These are phyloP conservation scores for Nothobranchius kuhntae DNA, from an alignment of 2,113 vertebrate genomes.

Conservation along the genomic window DNA sequence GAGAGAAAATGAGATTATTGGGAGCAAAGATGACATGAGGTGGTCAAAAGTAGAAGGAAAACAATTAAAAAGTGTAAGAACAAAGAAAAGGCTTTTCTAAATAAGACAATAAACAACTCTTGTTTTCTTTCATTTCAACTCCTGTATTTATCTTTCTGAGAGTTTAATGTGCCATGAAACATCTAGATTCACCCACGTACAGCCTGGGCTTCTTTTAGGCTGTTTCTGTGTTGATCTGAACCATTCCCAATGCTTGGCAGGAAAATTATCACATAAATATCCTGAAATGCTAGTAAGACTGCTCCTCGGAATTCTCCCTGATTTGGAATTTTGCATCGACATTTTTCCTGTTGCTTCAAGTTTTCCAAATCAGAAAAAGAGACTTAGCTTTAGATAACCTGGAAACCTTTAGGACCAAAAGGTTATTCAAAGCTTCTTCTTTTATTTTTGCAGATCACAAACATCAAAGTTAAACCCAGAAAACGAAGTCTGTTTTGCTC, in stretches of 20 bases:
- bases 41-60: no score
- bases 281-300: constrained; percentile 2
- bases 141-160: not conserved
- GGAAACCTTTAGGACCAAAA: constrained; percentile 9
- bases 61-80: no score
- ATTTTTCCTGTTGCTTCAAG: not conserved
- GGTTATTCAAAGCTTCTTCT: constrained; percentile 2
- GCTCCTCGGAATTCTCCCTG: not conserved
- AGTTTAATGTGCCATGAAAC: no score
- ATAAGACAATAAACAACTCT: not conserved
- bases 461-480: constrained; percentile 17
- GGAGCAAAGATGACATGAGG: no score
- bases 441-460: constrained; percentile 17
- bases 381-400: not conserved
- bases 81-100: no score
- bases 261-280: not conserved
- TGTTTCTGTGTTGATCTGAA: constrained; percentile 5
- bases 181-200: not conserved
- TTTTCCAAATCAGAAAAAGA: not conserved
- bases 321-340: constrained; percentile 15
- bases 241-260: not conserved
- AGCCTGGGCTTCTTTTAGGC: constrained; percentile 7
- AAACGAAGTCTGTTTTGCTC: constrained; percentile 57
- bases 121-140: not conserved
- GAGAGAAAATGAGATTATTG: no score